phyloP scores from a whole-genome alignment of 2,113 vertebrate species.

The Ammodytes dubius region DNA sequence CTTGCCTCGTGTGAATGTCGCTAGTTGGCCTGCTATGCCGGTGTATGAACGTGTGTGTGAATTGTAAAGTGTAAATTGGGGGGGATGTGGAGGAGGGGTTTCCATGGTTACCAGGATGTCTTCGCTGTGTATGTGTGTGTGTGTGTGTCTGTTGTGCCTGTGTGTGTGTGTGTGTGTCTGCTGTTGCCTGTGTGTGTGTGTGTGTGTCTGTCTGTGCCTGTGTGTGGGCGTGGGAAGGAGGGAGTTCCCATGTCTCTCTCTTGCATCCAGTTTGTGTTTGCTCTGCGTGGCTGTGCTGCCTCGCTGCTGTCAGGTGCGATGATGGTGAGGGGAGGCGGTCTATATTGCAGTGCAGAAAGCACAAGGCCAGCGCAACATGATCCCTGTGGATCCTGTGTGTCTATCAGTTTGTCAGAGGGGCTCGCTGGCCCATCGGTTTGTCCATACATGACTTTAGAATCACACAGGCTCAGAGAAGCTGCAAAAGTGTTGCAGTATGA shows the following conservation, averaged over 20 bases:
- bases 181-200: constrained; percentile 8
- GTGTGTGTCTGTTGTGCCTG: no score
- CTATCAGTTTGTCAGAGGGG: constrained; percentile 40
- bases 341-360: constrained; percentile 59
- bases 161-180: constrained; percentile 1
- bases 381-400: constrained; percentile 47
- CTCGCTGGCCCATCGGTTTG: constrained; percentile 9
- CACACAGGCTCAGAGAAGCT: constrained; percentile 1
- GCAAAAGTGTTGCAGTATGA: constrained; percentile 6
- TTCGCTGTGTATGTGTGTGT: constrained; percentile 36
- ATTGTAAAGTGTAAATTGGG: no score
- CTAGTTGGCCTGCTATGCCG: no score
- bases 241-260: constrained; percentile 66
- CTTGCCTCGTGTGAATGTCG: no score
- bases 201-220: not conserved
- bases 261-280: constrained; percentile 38
- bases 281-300: constrained; percentile 4
- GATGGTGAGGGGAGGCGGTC: constrained; percentile 59
- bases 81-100: constrained; percentile 42
- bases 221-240: constrained; percentile 39
- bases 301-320: constrained; percentile 56
- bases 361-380: constrained; percentile 71
- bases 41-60: no score
- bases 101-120: constrained; percentile 79
- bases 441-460: constrained; percentile 19